Conservation (phyloP, 2,888 invertebrate genomes). For the Andricus curvator region DNA sequence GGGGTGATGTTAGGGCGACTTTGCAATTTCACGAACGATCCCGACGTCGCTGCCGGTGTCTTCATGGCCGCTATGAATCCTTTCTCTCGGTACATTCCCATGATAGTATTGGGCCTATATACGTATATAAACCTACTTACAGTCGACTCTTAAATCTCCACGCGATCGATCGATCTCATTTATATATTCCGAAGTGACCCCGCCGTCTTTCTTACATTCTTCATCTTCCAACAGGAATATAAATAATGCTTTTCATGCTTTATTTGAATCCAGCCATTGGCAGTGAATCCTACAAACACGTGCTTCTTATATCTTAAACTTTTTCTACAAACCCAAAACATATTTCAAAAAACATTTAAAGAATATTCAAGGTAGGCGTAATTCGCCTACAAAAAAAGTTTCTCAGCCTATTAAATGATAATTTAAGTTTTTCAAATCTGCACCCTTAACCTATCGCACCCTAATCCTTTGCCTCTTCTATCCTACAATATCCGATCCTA, state of each 20-base stretch:
- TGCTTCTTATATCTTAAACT: not conserved
- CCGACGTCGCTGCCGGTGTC: not conserved
- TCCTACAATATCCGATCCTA: no score
- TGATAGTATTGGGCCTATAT: not conserved
- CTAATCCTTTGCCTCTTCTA: no score
- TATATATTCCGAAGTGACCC: not conserved
- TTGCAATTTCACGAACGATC: not conserved
- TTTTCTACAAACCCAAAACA: not conserved
- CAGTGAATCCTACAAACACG: not conserved
- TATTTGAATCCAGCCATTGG: not conserved
- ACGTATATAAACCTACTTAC: not conserved
- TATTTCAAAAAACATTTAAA: not conserved
- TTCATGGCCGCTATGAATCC: not conserved
- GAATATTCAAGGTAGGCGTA: no score
- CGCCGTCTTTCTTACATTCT: not conserved
- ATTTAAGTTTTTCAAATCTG: no score
- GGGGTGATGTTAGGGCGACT: not conserved
- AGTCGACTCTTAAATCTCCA: not conserved
- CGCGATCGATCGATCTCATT: not conserved
- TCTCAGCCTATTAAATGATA: no score
- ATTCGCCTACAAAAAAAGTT: no score
- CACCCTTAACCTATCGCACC: no score
- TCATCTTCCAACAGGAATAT: constrained; percentile 6
- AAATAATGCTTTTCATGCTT: not conserved
- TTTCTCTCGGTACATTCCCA: not conserved